Evolutionary conservation across 2,113 vertebrate species (phyloP), one percentile per base, ranked within the genome.

Genomic region (Reinhardtius hippoglossoides): DNA sequence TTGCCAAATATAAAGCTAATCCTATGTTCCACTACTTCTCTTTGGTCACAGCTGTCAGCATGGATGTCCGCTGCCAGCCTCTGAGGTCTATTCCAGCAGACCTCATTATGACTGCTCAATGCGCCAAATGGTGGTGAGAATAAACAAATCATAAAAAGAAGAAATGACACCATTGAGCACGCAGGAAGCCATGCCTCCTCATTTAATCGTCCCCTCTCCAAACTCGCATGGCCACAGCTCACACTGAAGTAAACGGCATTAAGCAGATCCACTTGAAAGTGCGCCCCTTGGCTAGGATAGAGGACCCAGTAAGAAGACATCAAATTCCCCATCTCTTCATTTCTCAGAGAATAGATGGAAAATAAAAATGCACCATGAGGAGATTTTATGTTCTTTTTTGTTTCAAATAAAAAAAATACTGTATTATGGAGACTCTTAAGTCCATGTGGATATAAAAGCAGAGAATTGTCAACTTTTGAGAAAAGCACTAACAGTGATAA

Each of bases 1-100:
- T 78, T 48, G 66, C 80, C 83, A 86, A 81, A 72, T 80, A 74
- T 75, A 72, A 67, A 75, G 75, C 71, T 80, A 80, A 88, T 89
- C 84, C 77, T 65, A 26, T 89, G 84, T 87, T 86, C 88, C 72
- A 78, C 73, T 12, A 24, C 76, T 81, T 68, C 80, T 78, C 54
- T 21, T 46, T 46, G 64, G 74, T 85, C 75, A 87, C 2, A 74
- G 77, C 74, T 86, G 81, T 88, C 87, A 78, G 82, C 52, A 2
- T 27, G 76, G 72, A 79, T 54, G 71, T 78, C 27, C 71, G 71
- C 74, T 58, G 65, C 73, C 74, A 77, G 81, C 44, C 46, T 78
- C 71, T 58, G 71, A 72, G 74, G 64, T 81, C 80, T 68, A 44
- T 55, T 84, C 70, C 74, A 69, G 79, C 69, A 64, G 68, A 62